phyloP scores from a whole-genome alignment of 1,140 invertebrate genomes.

The Drosophila fuyamai region DNA sequence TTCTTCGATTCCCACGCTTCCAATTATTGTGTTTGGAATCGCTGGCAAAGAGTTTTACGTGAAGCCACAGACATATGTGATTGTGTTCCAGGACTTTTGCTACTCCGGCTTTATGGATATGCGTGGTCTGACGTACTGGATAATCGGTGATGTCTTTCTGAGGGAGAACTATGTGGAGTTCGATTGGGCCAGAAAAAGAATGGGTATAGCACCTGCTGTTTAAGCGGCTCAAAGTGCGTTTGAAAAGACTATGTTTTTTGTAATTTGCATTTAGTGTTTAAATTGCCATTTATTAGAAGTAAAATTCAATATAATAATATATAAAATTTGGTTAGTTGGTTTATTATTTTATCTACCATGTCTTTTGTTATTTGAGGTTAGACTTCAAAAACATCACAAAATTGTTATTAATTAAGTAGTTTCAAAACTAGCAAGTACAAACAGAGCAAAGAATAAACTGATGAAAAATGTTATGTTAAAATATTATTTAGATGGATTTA shows the following conservation, averaged over 20 bases:
- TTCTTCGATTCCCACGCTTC: not conserved
- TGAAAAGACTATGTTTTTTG: no score
- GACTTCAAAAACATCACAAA: no score
- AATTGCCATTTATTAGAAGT: no score
- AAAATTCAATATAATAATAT: no score
- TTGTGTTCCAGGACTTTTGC: constrained; percentile 18
- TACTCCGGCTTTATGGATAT: constrained; percentile 38
- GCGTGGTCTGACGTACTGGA: constrained; percentile 36
- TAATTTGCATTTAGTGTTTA: no score
- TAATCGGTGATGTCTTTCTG: constrained; percentile 87
- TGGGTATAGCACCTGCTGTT: constrained; percentile 86
- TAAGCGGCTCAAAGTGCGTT: not conserved
- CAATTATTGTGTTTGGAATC: constrained; percentile 12
- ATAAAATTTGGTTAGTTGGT: no score
- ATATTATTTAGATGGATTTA: not conserved
- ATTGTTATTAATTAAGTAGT: no score
- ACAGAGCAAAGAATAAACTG: no score
- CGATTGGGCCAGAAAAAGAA: constrained; percentile 88
- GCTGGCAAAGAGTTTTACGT: constrained; percentile 17
- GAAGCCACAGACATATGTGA: constrained; percentile 34
- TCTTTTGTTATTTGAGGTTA: no score
- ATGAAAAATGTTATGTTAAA: not conserved
- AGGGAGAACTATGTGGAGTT: constrained; percentile 89
- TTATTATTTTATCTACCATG: no score
- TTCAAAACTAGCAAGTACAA: no score